Conservation (phyloP, 2,888 invertebrate genomes). For the Melikaiella ostensackeni region DNA sequence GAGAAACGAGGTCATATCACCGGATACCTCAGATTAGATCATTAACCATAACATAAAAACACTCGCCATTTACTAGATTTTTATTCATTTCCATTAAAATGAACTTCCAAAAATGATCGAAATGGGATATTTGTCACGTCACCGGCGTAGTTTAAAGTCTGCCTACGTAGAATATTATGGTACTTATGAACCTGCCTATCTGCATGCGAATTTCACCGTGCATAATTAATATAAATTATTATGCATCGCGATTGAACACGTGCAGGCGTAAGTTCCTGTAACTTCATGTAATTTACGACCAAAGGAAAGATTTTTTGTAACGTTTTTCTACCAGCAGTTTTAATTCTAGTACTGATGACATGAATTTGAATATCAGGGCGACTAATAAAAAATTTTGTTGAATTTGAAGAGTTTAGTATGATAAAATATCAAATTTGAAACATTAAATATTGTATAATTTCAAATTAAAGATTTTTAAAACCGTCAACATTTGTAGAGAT, state of each 20-base stretch:
- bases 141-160: neutral
- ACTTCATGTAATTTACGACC: slow-evolving; percentile 23
- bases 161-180: slow-evolving; percentile 20
- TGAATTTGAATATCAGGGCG: too few species aligned
- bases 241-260: slow-evolving; percentile 57
- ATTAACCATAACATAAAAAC: neutral
- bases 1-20: slow-evolving; percentile 33
- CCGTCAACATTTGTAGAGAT: too few species aligned
- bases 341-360: neutral
- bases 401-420: too few species aligned
- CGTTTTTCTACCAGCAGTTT: neutral
- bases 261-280: slow-evolving; percentile 44
- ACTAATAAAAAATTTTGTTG: too few species aligned
- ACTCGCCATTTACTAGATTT: neutral
- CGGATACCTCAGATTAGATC: neutral
- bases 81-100: neutral
- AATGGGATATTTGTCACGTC: slow-evolving; percentile 13
- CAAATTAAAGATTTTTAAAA: too few species aligned
- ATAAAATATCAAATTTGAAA: too few species aligned
- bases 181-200: slow-evolving; percentile 25
- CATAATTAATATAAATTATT: slow-evolving; percentile 65
- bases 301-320: slow-evolving; percentile 18
- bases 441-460: too few species aligned
- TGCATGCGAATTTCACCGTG: slow-evolving; percentile 45
- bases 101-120: slow-evolving; percentile 26